Conservation (phyloP, 2,888 invertebrate genomes). For the Drosophila limbata region DNA sequence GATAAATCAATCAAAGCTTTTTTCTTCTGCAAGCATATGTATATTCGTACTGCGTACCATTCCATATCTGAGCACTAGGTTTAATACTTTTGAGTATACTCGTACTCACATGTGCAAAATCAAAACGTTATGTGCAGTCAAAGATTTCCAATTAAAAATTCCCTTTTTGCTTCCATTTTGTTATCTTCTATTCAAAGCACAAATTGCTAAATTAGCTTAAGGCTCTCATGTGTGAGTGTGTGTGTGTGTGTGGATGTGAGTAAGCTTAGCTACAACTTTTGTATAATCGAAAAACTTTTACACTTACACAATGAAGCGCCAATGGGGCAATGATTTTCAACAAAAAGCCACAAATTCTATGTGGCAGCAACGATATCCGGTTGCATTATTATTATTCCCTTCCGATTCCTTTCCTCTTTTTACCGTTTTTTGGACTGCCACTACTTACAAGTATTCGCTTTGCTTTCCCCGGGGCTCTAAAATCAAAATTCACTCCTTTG, state of each 20-base stretch:
- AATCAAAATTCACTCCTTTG: conserved; percentile 70
- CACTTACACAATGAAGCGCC: conserved; percentile 54
- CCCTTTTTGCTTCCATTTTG: conserved; percentile 30
- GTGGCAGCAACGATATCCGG: conserved; percentile 60
- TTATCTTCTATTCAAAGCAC: conserved; percentile 48
- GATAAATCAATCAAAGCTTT: conserved; percentile 74
- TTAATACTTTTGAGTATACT: not conserved
- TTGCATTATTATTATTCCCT: conserved; percentile 22
- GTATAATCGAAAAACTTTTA: conserved; percentile 77
- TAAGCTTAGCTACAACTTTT: conserved; percentile 50
- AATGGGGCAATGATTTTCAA: conserved; percentile 56
- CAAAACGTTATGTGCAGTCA: conserved; percentile 52
- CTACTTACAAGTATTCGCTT: conserved; percentile 17
- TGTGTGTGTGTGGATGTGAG: conserved; percentile 9
- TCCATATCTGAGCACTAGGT: conserved; percentile 3
- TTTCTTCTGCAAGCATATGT: conserved; percentile 10
- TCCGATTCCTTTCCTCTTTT: not conserved
- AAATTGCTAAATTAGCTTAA: conserved; percentile 71
- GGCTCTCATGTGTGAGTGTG: conserved; percentile 37
- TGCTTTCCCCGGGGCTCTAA: not conserved
- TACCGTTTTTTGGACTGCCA: conserved; percentile 13
- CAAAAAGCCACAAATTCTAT: conserved; percentile 56
- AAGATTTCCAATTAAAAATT: conserved; percentile 79
- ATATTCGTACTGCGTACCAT: conserved; percentile 10
- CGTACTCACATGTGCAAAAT: conserved; percentile 15